Conservation (phyloP, 92 coral and sea anemone genomes). For the Actinernus sp. region DNA sequence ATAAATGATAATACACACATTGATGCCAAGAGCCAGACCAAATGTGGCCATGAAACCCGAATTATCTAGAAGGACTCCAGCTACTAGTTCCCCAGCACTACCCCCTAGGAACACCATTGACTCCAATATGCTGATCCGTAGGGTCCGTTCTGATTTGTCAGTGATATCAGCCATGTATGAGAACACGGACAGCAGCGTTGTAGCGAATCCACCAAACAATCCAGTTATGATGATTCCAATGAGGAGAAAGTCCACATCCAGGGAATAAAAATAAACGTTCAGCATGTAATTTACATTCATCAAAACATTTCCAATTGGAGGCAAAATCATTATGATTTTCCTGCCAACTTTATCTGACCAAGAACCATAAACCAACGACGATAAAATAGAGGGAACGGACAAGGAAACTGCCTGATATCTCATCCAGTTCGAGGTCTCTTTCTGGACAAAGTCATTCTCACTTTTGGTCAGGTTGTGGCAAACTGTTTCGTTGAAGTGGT, state of each 20-base stretch:
- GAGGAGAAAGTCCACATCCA: slow-evolving; percentile 71
- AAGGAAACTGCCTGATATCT: slow-evolving; percentile 72
- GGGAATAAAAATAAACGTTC: slow-evolving; percentile 68
- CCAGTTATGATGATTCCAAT: slow-evolving; percentile 80
- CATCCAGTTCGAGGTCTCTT: slow-evolving; percentile 87
- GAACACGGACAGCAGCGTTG: slow-evolving; percentile 77
- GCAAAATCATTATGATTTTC: slow-evolving; percentile 70
- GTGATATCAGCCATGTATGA: slow-evolving; percentile 92
- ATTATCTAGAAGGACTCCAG: slow-evolving; percentile 79
- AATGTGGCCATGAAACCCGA: slow-evolving; percentile 85
- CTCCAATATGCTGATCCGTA: slow-evolving; percentile 85
- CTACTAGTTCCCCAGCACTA: slow-evolving; percentile 68
- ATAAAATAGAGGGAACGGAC: slow-evolving; percentile 73
- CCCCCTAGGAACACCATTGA: slow-evolving; percentile 94
- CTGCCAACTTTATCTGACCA: slow-evolving; percentile 98
- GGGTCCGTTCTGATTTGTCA: slow-evolving; percentile 76
- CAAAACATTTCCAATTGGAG: slow-evolving; percentile 74
- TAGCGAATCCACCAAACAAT: slow-evolving; percentile 89
- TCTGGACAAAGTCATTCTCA: slow-evolving; percentile 65
- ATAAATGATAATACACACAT: slow-evolving; percentile 47
- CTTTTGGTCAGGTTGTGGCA: slow-evolving; percentile 77
- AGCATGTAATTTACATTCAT: slow-evolving; percentile 68
- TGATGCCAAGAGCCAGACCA: slow-evolving; percentile 69
- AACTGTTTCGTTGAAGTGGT: slow-evolving; percentile 53
- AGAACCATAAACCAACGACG: slow-evolving; percentile 83